Percentiles rank a stretch among this genome's conserved stretches.
These are phyloP conservation scores for Sebastes minor DNA, from an alignment of 2,797 vertebrate genomes.

Conservation along the genomic window DNA sequence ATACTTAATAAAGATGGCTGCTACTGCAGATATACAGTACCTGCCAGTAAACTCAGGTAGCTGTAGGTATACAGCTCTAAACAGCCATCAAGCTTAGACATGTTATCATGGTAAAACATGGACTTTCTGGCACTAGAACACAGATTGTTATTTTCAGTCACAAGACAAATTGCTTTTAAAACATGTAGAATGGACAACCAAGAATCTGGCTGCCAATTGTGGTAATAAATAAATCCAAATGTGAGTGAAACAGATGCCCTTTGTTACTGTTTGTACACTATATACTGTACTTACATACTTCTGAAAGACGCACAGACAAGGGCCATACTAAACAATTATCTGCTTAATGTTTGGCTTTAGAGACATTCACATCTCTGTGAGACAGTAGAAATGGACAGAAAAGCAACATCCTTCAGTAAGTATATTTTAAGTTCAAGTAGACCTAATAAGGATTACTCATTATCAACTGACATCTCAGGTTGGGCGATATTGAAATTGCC, in stretches of 20 bases:
- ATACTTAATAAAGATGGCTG: not conserved
- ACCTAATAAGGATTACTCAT: not conserved
- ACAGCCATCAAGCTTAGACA: not conserved
- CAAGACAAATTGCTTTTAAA: not conserved
- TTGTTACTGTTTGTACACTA: not conserved
- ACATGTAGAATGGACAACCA: not conserved
- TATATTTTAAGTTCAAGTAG: not conserved
- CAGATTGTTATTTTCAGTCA: not conserved
- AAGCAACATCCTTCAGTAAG: not conserved
- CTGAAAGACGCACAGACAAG: not conserved
- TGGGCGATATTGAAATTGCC: too few species aligned
- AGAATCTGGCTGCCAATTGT: not conserved
- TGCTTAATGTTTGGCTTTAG: not conserved
- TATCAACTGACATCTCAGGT: not conserved
- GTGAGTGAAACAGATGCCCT: not conserved
- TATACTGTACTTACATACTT: not conserved
- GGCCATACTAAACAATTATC: not conserved
- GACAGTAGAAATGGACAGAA: not conserved
- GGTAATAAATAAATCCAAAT: not conserved
- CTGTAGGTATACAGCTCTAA: not conserved
- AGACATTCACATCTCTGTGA: not conserved
- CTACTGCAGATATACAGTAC: conserved; percentile 2
- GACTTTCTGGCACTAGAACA: not conserved
- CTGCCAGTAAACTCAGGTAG: not conserved
- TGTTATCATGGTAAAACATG: not conserved